phyloP scores from a whole-genome alignment of 64 coral and sea anemone species.

The Stichodactyla mertensii region DNA sequence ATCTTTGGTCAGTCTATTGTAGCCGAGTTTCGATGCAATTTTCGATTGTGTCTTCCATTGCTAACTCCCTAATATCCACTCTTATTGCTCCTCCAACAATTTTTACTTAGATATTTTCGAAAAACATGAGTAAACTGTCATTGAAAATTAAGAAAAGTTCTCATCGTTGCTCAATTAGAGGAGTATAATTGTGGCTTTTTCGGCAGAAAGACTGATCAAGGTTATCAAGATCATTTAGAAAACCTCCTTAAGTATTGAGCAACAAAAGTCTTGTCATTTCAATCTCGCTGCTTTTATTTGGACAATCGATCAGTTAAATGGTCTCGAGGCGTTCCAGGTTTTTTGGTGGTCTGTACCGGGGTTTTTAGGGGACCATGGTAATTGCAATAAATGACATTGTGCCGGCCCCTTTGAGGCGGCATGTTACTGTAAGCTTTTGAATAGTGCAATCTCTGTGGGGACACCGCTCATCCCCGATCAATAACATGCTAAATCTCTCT shows the following conservation, averaged over 20 bases:
- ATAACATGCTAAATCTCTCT: slow-evolving; percentile 58
- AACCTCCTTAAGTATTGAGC: background rate
- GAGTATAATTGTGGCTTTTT: background rate
- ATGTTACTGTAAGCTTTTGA: background rate
- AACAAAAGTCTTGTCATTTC: slow-evolving; percentile 2
- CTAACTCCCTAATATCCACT: background rate
- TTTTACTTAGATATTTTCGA: background rate
- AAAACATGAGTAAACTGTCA: background rate
- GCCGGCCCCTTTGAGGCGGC: slow-evolving; percentile 25
- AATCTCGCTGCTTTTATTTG: background rate
- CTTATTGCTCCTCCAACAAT: background rate
- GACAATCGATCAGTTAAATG: slow-evolving; percentile 19
- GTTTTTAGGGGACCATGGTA: background rate
- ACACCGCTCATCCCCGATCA: slow-evolving; percentile 19
- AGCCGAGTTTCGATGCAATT: background rate
- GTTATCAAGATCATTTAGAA: background rate
- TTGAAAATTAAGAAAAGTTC: background rate
- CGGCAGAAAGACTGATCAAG: background rate
- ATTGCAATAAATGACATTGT: background rate
- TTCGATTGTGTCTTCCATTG: background rate
- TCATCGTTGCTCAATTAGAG: background rate
- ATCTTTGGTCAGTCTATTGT: background rate
- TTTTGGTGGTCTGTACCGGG: background rate
- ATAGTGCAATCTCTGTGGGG: slow-evolving; percentile 17
- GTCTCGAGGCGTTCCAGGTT: background rate